A percentile compares a stretch with the other conserved stretches of the same genome.
Evolutionary conservation across 2,797 vertebrate species (phyloP).

Genomic region (Petrocephalus schoutedeni): DNA sequence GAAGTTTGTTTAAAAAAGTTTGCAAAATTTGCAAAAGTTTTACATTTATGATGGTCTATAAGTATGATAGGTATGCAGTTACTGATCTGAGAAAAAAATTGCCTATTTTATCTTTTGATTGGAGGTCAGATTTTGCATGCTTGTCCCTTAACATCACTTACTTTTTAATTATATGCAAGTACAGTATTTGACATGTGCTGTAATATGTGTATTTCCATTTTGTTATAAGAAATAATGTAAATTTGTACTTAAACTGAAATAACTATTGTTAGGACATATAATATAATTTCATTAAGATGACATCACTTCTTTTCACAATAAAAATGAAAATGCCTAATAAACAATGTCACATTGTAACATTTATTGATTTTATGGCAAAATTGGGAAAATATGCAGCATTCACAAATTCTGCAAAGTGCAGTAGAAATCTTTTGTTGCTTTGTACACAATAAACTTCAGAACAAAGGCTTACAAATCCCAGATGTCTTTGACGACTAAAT

Average conservation of each 20-base stretch:
- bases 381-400: neutral
- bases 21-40: neutral
- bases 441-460: neutral
- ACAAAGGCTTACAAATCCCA: neutral
- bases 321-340: neutral
- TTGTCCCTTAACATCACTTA: neutral
- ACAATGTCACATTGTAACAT: neutral
- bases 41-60: neutral
- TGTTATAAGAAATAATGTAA: neutral
- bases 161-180: neutral
- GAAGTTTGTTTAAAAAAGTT: neutral
- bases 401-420: neutral
- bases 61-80: neutral
- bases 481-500: slow-evolving; percentile 28
- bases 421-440: neutral
- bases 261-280: neutral
- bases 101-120: neutral
- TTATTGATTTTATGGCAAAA: neutral
- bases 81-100: neutral
- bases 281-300: neutral
- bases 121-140: neutral
- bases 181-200: neutral
- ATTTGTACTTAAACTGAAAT: neutral
- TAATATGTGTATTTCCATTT: neutral
- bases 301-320: neutral